Evolutionary conservation across 30 jellyfish, hydroid and myxozoan species (phyloP).

Genomic region (Calvadosia cruxmelitensis): DNA sequence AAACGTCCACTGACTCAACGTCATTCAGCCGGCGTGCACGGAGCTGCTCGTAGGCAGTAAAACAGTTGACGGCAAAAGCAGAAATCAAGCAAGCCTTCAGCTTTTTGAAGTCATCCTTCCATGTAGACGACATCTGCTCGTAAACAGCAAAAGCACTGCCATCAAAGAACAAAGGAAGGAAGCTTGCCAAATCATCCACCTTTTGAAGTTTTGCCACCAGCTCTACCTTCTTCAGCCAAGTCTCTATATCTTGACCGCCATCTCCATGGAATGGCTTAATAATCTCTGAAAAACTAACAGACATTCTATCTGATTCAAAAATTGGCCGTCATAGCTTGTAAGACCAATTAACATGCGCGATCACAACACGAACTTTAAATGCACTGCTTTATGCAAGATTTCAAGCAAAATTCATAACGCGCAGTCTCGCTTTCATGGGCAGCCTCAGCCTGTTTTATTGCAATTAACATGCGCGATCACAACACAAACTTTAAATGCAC

Average conservation of each 20-base stretch:
- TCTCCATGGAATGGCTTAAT: no score
- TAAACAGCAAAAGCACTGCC: constrained; percentile 28
- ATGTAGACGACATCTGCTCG: constrained; percentile 14
- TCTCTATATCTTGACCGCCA: constrained; percentile 8
- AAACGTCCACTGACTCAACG: constrained; percentile 19
- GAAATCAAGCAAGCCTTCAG: background rate
- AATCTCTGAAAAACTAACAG: constrained; percentile 7
- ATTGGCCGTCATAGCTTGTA: background rate
- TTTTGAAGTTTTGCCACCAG: constrained; percentile 15
- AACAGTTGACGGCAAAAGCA: constrained; percentile 9
- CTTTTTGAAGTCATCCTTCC: background rate
- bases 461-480: no score
- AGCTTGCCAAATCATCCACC: constrained; percentile 12
- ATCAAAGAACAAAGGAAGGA: constrained; percentile 11
- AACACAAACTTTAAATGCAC: no score
- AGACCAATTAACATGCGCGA: no score
- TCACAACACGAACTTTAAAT: no score
- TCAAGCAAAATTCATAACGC: no score
- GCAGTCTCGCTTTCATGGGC: no score
- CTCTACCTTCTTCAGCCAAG: constrained; percentile 15
- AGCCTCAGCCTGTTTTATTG: no score
- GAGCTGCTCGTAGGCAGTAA: constrained; percentile 12
- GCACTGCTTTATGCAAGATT: no score
- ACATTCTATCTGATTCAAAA: background rate
- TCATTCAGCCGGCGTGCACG: background rate